Base-by-base conservation (phyloP, 2,888 invertebrate genomes). In the Drosophila buzzatii region DNA sequence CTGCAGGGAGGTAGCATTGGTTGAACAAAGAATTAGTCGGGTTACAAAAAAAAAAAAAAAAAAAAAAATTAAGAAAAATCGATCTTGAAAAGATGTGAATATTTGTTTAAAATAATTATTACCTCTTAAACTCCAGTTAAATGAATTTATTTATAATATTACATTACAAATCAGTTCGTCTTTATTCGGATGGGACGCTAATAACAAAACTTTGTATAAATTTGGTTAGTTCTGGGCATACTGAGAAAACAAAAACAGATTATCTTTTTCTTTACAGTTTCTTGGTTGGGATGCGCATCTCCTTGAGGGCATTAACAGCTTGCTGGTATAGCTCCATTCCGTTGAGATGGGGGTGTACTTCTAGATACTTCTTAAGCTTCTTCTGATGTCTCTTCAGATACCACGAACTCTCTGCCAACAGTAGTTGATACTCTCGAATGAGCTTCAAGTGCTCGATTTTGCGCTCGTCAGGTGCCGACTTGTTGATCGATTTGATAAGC, bases 321-420 rank as follows among this genome's bases (percentile, higher is more conserved):
- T 67, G 65, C 20, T 62, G 23, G 44, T 59, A 72, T 1, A 56
- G 9, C 20, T 23, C 7, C 2, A 31, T 20, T 0, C 65, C 49
- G 8, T 44, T 51, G 0, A 84, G 71, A 27, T 81, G 66, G 4
- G n/a, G 18, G 27, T 75, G 70, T 12, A 49, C 9, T 0, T 57
- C 56, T 1, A 83, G 41, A 53, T 63, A 81, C 14, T 33, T 53
- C n/a, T 69, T 10, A 0, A 87, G 37, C 18, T 20, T 67, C 0
- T 23, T 27, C 16, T 33, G 51, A 9, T 69, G 55, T 1, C 47
- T 62, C 2, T 47, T 18, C 4, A 71, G 31, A 12, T 63, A 58
- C 1, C 37, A 51, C 8, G 52, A 12, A 9, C 58, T 70, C 14
- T 87, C 70, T 0, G 42, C 23, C 20, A 65, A 18, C 3, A 75